These are phyloP conservation scores for Trachymyrmex cornetzi DNA, from an alignment of 1,140 invertebrate species.

Conservation along the genomic window DNA sequence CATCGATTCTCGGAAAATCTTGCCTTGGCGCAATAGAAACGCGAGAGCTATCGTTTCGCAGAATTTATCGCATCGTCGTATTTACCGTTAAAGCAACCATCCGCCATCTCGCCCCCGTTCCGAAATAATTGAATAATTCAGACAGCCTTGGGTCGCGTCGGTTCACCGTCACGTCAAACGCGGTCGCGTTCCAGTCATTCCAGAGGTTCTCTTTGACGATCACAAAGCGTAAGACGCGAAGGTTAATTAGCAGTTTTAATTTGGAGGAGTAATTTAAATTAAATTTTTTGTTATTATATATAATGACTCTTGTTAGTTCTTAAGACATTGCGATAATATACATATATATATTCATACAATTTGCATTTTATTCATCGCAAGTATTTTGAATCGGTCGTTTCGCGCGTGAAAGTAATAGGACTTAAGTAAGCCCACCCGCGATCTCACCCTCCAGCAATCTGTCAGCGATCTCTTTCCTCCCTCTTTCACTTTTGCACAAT, in stretches of 20 bases:
- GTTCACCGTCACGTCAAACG: constrained; percentile 36
- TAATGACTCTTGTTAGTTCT: neutral
- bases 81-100: constrained; percentile 44
- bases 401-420: neutral
- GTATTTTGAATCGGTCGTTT: neutral
- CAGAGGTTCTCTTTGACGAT: constrained; percentile 34
- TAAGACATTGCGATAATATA: neutral
- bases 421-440: constrained; percentile 29
- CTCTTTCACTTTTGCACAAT: constrained; percentile 2
- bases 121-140: constrained; percentile 77
- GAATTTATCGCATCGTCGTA: constrained; percentile 24
- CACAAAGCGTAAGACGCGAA: neutral
- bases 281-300: neutral
- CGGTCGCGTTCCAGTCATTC: constrained; percentile 4
- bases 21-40: constrained; percentile 13
- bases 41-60: constrained; percentile 40
- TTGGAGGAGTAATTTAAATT: neutral
- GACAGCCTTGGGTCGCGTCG: constrained; percentile 21
- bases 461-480: constrained; percentile 5
- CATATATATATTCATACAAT: neutral
- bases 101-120: constrained; percentile 31
- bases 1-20: constrained; percentile 39
- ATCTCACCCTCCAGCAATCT: constrained; percentile 25
- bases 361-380: too few species aligned
- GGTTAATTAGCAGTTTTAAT: constrained; percentile 29